A percentile compares a stretch with the other conserved stretches of the same genome.
Conservation (phyloP, 1,140 invertebrate genomes). For the Pseudomyrmex dendroicus region DNA sequence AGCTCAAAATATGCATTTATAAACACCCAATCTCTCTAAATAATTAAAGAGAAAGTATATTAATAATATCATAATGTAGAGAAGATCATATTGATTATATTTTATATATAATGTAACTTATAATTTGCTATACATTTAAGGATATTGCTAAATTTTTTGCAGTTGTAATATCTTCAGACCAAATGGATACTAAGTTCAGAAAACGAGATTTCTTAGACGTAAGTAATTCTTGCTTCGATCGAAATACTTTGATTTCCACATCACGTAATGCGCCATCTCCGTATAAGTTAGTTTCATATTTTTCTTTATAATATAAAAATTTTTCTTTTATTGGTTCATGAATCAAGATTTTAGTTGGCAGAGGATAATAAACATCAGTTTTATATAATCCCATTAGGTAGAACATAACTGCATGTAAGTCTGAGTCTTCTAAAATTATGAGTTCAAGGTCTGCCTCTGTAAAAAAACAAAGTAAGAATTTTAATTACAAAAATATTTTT, state of each 20-base stretch:
- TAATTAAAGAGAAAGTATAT: background rate
- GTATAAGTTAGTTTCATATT: background rate
- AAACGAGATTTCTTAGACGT: background rate
- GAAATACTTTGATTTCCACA: background rate
- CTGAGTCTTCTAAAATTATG: conserved; percentile 14
- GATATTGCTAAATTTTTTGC: conserved; percentile 30
- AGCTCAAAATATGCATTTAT: conserved; percentile 28
- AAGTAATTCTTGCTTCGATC: conserved; percentile 9
- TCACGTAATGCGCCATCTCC: too few species aligned
- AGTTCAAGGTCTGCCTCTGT: conserved; percentile 1
- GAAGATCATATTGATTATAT: background rate
- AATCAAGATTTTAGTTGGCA: conserved; percentile 10
- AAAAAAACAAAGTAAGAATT: conserved; percentile 13
- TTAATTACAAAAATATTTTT: background rate
- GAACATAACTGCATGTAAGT: conserved; percentile 16
- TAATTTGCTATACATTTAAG: conserved; percentile 22
- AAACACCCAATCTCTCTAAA: conserved; percentile 20
- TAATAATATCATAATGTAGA: background rate
- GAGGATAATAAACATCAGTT: background rate
- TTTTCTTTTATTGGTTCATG: conserved; percentile 10
- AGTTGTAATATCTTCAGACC: conserved; percentile 38
- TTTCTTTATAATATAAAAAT: background rate
- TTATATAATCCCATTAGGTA: background rate
- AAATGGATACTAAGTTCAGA: conserved; percentile 7
- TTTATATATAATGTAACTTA: background rate